Conservation (phyloP, 2,113 vertebrate species). For the Malaclemys terrapin region DNA sequence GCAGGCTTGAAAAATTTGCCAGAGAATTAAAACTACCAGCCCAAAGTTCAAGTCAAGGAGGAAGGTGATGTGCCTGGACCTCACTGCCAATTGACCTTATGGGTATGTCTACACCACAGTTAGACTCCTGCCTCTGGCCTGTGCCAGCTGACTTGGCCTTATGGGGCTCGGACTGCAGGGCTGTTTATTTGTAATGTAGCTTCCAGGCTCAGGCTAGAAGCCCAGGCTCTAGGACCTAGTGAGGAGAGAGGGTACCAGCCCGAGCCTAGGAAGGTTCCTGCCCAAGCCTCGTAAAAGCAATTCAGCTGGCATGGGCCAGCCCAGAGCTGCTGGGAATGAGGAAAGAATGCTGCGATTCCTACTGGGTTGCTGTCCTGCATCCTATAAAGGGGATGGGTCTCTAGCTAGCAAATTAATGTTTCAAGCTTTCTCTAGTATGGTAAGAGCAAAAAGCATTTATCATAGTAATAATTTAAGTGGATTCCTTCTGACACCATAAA, state of each 20-base stretch:
- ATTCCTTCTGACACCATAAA: constrained; percentile 25
- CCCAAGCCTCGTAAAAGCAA: background rate
- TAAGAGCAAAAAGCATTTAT: constrained; percentile 30
- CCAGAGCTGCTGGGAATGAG: background rate
- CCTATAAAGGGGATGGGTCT: background rate
- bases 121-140: background rate
- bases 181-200: background rate
- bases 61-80: background rate
- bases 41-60: background rate
- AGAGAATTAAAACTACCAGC: background rate
- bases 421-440: background rate
- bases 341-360: background rate
- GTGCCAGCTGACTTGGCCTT: background rate
- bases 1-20: background rate
- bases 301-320: background rate
- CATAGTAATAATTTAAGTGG: constrained; percentile 63
- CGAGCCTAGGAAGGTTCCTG: background rate
- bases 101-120: background rate
- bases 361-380: background rate
- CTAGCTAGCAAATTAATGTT: background rate
- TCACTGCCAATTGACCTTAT: background rate
- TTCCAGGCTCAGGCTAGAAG: background rate
- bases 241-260: background rate
- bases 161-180: background rate
- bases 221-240: background rate